phyloP scores from a whole-genome alignment of 2,113 vertebrate genomes.

The Mohoua ochrocephala region DNA sequence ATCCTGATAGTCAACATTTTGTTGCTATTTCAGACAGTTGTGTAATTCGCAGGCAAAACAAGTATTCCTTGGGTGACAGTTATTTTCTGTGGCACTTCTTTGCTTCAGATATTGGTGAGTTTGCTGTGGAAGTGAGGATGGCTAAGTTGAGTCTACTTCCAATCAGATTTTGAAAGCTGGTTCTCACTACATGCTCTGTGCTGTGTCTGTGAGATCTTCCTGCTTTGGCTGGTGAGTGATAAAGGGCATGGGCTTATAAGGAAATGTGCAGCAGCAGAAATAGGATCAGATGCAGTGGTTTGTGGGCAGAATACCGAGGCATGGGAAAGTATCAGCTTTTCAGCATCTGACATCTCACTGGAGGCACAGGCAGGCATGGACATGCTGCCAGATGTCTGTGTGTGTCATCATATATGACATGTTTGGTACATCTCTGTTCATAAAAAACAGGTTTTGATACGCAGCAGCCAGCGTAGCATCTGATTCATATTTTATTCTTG shows the following conservation, averaged over 20 bases:
- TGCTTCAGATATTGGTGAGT: not conserved
- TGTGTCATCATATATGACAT: not conserved
- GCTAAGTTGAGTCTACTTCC: not conserved
- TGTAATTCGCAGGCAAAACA: not conserved
- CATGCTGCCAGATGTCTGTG: not conserved
- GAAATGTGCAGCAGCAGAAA: not conserved
- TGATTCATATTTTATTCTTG: not conserved
- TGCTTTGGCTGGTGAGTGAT: not conserved
- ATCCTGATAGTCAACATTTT: not conserved
- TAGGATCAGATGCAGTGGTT: not conserved
- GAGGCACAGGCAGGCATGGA: not conserved
- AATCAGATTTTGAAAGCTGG: not conserved
- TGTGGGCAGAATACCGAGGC: not conserved
- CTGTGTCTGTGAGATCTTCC: not conserved
- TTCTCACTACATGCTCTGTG: fast-evolving
- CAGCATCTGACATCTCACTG: not conserved
- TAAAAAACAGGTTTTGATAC: not conserved
- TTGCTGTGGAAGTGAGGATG: not conserved
- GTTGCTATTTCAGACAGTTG: not conserved
- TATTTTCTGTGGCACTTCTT: not conserved
- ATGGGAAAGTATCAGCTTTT: not conserved
- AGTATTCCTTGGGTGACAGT: not conserved
- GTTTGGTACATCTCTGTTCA: not conserved
- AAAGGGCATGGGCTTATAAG: not conserved
- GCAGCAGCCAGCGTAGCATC: not conserved